A percentile compares a stretch with the other conserved stretches of the same genome.
Evolutionary conservation across 2,888 invertebrate species (phyloP).

Genomic region (Drosophila nr. perissopoda): DNA sequence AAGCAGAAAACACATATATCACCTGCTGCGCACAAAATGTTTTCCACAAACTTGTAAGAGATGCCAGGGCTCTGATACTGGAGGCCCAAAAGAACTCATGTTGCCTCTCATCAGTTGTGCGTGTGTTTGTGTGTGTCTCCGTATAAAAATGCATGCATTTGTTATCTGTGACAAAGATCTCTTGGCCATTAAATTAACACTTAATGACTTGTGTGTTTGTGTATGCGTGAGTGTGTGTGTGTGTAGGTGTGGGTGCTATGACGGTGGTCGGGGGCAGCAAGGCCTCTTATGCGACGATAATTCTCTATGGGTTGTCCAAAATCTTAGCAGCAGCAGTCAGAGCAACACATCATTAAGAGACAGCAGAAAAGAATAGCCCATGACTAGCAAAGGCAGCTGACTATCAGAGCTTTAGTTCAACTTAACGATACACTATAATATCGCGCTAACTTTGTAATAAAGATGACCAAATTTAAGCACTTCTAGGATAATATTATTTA

Average conservation of each 20-base stretch:
- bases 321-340: constrained; percentile 69
- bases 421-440: constrained; percentile 41
- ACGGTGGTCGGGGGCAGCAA: constrained; percentile 37
- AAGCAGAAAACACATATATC: constrained; percentile 76
- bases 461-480: constrained; percentile 7
- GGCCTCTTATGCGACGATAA: constrained; percentile 53
- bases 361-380: constrained; percentile 60
- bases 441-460: constrained; percentile 26
- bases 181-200: constrained; percentile 82
- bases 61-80: constrained; percentile 69
- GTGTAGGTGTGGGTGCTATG: constrained; percentile 53
- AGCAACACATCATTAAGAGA: constrained; percentile 74
- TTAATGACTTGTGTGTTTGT: constrained; percentile 77
- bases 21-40: constrained; percentile 79
- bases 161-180: constrained; percentile 81
- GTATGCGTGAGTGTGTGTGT: constrained; percentile 7
- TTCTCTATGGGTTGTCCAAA: constrained; percentile 67
- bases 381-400: constrained; percentile 59
- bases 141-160: constrained; percentile 67
- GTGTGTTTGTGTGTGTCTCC: constrained; percentile 33
- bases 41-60: constrained; percentile 80
- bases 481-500: neutral
- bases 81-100: constrained; percentile 58
- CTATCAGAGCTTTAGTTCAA: constrained; percentile 65
- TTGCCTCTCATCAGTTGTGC: constrained; percentile 45